Evolutionary conservation across 2,113 vertebrate species (phyloP), one percentile per base, ranked within the genome.

Genomic region (Emberiza fucata): DNA sequence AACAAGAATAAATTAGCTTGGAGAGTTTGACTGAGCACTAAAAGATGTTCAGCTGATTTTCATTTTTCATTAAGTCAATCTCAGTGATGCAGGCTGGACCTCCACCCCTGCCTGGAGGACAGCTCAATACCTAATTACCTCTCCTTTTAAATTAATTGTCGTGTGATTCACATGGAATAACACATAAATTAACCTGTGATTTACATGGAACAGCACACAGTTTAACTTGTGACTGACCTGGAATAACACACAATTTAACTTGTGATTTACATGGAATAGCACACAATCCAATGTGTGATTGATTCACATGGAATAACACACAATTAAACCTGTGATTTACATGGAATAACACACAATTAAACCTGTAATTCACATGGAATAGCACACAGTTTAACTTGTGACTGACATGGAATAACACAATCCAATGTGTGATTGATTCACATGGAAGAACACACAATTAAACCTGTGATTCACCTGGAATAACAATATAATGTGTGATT

Each of bases 301-400:
- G 40, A 48, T 25, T 48, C 4, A 25, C 47, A 25, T 48, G 47
- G 23, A 48, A 48, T 13, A 13, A 4, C 47, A 14, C 22, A 13
- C 22, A 4, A 24, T 24, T 13, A 12, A 24, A 25, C 11, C 2
- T 4, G 18, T 0, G 3, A 80, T 37, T 60, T 20, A 31, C 29
- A 22, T 2, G n/a, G 51, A 17, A 27, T 50, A 25, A 18, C n/a
- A 25, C n/a, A 35, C 31, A 66, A 18, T 45, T 2, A 6, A 45
- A 24, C 3, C 15, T 37, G 37, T 37, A 9, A 37, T n/a, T 59
- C 24, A 29, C 29, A 39, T 4, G 16, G 20, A 45, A 56, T 21
- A 54, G 14, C 18, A 29, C 37, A 20, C 24, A 48, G 5, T 28
- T 0, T 3, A 48, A 35, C 1, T 0, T 4, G 18, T 0, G 3